These are phyloP conservation scores for Brachystomella parvula DNA, from an alignment of 1,140 invertebrate genomes.

Conservation along the genomic window DNA sequence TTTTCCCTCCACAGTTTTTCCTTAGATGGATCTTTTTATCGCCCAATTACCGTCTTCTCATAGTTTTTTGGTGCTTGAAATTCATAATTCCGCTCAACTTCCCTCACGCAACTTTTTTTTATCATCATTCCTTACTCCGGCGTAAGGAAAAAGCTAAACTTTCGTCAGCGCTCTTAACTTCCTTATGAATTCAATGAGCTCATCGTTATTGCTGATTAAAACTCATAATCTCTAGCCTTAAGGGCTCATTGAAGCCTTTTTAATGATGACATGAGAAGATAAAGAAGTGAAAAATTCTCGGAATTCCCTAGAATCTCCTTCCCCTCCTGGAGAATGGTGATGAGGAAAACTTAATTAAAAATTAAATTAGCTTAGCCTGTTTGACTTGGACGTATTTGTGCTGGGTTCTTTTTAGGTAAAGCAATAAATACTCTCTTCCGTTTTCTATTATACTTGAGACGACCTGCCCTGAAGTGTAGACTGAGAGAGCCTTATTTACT, in stretches of 20 bases:
- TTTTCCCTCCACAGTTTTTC: not conserved
- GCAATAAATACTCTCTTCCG: too few species aligned
- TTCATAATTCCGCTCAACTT: too few species aligned
- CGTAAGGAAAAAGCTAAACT: not conserved
- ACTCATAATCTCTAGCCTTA: not conserved
- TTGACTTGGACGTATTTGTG: too few species aligned
- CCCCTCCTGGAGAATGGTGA: not conserved
- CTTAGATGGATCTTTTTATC: not conserved
- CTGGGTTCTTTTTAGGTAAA: too few species aligned
- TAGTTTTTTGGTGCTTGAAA: conserved; percentile 3
- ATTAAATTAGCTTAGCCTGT: conserved; percentile 10
- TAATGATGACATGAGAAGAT: not conserved
- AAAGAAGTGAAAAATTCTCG: not conserved
- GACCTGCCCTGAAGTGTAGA: too few species aligned
- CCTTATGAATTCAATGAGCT: not conserved
- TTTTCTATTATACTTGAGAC: too few species aligned
- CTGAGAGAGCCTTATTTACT: too few species aligned
- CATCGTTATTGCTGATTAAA: not conserved
- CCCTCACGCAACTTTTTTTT: not conserved
- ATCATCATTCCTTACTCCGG: conserved; percentile 1
- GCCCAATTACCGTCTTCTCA: conserved; percentile 2
- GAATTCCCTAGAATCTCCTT: not conserved
- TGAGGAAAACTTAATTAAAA: conserved; percentile 3
- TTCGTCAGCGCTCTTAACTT: not conserved
- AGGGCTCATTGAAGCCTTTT: not conserved